Evolutionary conservation across 1,140 invertebrate species (phyloP).

Genomic region (Lepidurus couesii): DNA sequence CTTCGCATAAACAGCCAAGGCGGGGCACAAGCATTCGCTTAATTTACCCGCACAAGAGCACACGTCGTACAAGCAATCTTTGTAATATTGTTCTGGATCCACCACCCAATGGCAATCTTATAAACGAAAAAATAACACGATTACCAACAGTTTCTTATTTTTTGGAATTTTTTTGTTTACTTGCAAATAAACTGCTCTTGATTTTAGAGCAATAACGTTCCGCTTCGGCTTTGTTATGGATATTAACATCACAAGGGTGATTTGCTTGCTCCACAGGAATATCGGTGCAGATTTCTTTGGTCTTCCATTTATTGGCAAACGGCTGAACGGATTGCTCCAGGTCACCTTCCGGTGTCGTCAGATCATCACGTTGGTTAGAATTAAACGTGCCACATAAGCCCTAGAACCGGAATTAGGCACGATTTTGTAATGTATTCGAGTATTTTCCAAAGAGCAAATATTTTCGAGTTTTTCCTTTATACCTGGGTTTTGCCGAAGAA

Average conservation of each 20-base stretch:
- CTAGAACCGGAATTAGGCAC: constrained; percentile 41
- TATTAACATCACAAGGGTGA: constrained; percentile 65
- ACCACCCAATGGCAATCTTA: constrained; percentile 71
- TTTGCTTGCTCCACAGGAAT: constrained; percentile 47
- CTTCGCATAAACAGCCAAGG: constrained; percentile 68
- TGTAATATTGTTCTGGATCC: constrained; percentile 68
- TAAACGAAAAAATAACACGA: constrained; percentile 27
- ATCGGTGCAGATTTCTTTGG: constrained; percentile 61
- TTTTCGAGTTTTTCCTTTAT: background rate
- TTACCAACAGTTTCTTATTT: constrained; percentile 25
- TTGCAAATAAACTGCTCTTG: constrained; percentile 60
- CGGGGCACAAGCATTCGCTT: constrained; percentile 69
- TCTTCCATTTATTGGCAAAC: constrained; percentile 86
- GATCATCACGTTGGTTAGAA: constrained; percentile 79
- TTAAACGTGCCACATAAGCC: constrained; percentile 87
- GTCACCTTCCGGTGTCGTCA: constrained; percentile 76
- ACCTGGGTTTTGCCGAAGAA: constrained; percentile 54
- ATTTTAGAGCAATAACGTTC: constrained; percentile 64
- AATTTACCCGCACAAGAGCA: constrained; percentile 62
- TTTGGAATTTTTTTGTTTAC: constrained; percentile 42
- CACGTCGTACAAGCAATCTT: constrained; percentile 78
- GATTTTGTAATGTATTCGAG: no score
- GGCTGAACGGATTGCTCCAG: constrained; percentile 63
- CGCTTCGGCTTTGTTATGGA: constrained; percentile 60
- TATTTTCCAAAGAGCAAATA: no score